phyloP scores from a whole-genome alignment of 2,888 invertebrate species.

The Chrysina gloriosa region DNA sequence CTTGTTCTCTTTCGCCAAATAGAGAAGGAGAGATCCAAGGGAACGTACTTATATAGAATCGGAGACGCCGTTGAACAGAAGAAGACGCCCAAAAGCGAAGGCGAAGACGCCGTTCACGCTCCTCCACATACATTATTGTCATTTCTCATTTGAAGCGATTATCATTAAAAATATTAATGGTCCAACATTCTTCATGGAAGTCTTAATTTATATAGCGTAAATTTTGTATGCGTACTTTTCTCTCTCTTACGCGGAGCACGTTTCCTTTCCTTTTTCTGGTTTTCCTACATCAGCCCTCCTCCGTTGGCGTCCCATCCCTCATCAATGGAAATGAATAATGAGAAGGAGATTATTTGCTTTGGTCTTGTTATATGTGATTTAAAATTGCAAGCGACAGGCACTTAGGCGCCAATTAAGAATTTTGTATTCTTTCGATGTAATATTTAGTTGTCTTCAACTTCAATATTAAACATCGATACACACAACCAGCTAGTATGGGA shows the following conservation, averaged over 20 bases:
- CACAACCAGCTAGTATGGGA: slow-evolving; percentile 3
- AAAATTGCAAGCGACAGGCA: slow-evolving; percentile 50
- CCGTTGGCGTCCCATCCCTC: background rate
- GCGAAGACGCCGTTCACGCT: slow-evolving; percentile 51
- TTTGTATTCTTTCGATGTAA: slow-evolving; percentile 35
- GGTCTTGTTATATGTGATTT: slow-evolving; percentile 55
- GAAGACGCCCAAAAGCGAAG: slow-evolving; percentile 50
- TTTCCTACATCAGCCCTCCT: background rate
- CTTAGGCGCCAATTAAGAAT: slow-evolving; percentile 39
- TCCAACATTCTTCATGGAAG: slow-evolving; percentile 64
- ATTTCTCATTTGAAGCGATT: slow-evolving; percentile 64
- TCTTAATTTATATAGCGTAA: slow-evolving; percentile 63
- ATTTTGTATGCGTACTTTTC: slow-evolving; percentile 61
- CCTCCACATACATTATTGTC: slow-evolving; percentile 65
- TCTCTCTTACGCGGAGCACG: slow-evolving; percentile 27
- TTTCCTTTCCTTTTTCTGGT: slow-evolving; percentile 26
- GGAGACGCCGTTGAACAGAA: slow-evolving; percentile 34
- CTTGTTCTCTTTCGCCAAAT: slow-evolving; percentile 39
- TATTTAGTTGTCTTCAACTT: slow-evolving; percentile 21
- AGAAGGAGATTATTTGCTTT: slow-evolving; percentile 52
- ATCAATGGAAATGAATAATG: slow-evolving; percentile 54
- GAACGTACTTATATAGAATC: slow-evolving; percentile 23
- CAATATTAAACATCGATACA: slow-evolving; percentile 12
- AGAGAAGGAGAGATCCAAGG: slow-evolving; percentile 17
- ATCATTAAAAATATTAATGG: slow-evolving; percentile 67